Conservation (phyloP, 2,888 invertebrate genomes). For the Plebejus anna region DNA sequence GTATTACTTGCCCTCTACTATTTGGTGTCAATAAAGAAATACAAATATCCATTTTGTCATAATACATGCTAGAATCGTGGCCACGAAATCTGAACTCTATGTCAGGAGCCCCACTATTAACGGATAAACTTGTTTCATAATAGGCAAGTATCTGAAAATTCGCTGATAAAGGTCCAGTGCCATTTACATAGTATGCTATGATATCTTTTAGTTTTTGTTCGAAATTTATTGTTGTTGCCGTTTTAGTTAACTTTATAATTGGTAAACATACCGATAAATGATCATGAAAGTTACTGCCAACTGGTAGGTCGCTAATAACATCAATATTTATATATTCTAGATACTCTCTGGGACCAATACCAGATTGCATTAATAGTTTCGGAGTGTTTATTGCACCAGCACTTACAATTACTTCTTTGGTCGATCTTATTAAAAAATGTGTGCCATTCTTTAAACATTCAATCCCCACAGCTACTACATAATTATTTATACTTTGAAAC, state of each 20-base stretch:
- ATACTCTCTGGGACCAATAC: constrained; percentile 68
- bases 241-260: constrained; percentile 61
- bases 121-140: constrained; percentile 62
- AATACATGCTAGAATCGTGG: constrained; percentile 72
- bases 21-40: constrained; percentile 66
- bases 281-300: constrained; percentile 72
- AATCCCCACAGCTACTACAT: constrained; percentile 53
- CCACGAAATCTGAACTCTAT: constrained; percentile 70
- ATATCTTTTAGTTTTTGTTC: constrained; percentile 68
- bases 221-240: constrained; percentile 59
- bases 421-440: constrained; percentile 50
- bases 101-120: constrained; percentile 64
- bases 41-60: constrained; percentile 67
- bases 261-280: constrained; percentile 70
- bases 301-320: constrained; percentile 59
- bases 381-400: constrained; percentile 71
- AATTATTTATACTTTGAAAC: constrained; percentile 50
- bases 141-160: constrained; percentile 71
- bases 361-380: constrained; percentile 70
- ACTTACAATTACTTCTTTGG: constrained; percentile 64
- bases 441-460: constrained; percentile 69
- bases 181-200: constrained; percentile 63
- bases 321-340: constrained; percentile 66
- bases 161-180: constrained; percentile 65
- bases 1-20: constrained; percentile 65